Percentiles rank a stretch among this genome's conserved stretches.
phyloP scores from a whole-genome alignment of 2,797 vertebrate genomes.

The Paramormyrops hopkinsi region DNA sequence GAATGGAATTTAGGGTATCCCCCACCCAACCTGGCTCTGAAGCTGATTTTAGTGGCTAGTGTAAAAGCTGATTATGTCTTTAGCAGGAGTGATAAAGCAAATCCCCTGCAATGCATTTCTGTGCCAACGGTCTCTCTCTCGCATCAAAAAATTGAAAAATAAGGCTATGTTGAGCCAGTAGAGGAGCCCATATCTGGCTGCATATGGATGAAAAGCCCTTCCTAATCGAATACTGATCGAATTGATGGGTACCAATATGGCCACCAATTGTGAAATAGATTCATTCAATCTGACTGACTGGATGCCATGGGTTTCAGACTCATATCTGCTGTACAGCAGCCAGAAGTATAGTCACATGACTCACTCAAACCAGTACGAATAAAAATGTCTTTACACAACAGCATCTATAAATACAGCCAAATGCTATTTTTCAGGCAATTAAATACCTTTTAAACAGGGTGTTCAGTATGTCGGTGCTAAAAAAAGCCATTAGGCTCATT shows the following conservation, averaged over 20 bases:
- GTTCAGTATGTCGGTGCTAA: neutral
- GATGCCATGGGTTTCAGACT: neutral
- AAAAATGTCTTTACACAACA: neutral
- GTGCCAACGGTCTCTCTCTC: neutral
- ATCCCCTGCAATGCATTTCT: neutral
- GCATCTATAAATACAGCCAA: neutral
- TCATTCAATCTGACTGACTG: neutral
- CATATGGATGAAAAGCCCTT: neutral
- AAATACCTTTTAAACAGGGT: neutral
- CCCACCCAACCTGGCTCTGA: neutral
- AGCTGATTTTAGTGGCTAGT: neutral
- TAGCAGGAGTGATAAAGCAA: neutral
- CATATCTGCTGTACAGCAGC: neutral
- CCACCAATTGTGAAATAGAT: neutral
- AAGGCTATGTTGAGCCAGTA: neutral
- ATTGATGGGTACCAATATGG: neutral
- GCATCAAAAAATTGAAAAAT: neutral
- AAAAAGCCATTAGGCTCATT: neutral
- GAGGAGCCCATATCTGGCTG: neutral
- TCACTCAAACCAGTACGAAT: neutral
- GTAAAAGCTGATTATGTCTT: conserved; percentile 4
- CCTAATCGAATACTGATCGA: neutral
- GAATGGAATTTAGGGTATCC: neutral
- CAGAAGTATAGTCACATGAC: neutral
- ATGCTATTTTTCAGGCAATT: neutral